Evolutionary conservation across 2,113 vertebrate species (phyloP).

Genomic region (Heterotilapia buettikoferi): DNA sequence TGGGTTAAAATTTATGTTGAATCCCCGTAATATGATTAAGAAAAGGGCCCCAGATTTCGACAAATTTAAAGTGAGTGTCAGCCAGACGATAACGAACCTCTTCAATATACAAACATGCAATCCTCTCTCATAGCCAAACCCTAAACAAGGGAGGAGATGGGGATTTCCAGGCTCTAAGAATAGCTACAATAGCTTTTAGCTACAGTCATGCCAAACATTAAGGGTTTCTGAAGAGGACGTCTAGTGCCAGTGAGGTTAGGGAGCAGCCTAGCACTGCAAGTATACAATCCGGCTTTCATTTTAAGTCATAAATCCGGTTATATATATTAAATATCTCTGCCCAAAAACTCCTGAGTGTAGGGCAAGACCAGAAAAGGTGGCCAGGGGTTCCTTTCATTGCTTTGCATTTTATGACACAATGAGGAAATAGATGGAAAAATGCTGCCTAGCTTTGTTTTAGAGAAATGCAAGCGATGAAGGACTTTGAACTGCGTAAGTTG

Average conservation of each 20-base stretch:
- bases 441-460: not conserved
- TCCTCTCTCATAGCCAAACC: not conserved
- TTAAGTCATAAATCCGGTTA: not conserved
- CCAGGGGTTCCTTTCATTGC: not conserved
- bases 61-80: not conserved
- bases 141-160: not conserved
- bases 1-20: not conserved
- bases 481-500: not conserved
- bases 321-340: not conserved
- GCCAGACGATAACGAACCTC: not conserved
- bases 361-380: not conserved
- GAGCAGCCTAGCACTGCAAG: not conserved
- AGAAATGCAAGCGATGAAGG: not conserved
- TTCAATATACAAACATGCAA: not conserved
- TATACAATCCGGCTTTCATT: not conserved
- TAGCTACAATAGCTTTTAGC: not conserved
- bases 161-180: not conserved
- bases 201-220: not conserved
- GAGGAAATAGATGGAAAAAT: not conserved
- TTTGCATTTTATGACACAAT: not conserved
- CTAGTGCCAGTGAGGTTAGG: not conserved
- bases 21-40: not conserved
- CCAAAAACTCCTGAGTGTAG: not conserved
- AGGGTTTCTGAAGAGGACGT: not conserved
- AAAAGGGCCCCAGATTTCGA: not conserved